Evolutionary conservation across 1,140 invertebrate species (phyloP).

Genomic region (Palaemon carinicauda): DNA sequence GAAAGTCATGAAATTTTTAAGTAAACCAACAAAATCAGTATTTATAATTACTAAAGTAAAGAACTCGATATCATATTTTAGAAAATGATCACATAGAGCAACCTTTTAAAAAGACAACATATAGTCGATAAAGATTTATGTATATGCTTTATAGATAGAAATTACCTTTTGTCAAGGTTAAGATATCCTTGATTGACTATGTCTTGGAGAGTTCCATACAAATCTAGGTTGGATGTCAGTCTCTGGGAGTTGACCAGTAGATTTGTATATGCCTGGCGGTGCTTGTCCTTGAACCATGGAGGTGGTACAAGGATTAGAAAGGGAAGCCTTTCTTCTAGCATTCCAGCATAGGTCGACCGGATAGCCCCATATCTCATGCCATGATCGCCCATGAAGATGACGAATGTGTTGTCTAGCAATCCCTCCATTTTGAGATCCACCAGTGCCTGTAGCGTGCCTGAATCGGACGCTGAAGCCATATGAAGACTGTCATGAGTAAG

Average conservation of each 20-base stretch:
- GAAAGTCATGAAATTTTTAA: too few relatives aligned
- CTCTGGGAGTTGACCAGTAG: slow-evolving; percentile 72
- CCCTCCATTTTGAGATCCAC: slow-evolving; percentile 56
- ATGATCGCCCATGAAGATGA: slow-evolving; percentile 91
- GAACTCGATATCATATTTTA: too few relatives aligned
- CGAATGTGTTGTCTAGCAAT: slow-evolving; percentile 67
- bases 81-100: too few relatives aligned
- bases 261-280: slow-evolving; percentile 73
- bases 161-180: background rate
- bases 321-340: slow-evolving; percentile 88
- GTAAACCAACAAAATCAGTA: too few relatives aligned
- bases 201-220: slow-evolving; percentile 65
- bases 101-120: too few relatives aligned
- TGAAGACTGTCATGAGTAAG: background rate
- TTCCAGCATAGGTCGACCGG: slow-evolving; percentile 82
- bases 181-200: background rate
- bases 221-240: slow-evolving; percentile 67
- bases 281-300: slow-evolving; percentile 72
- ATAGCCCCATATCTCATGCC: slow-evolving; percentile 87
- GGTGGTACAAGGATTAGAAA: slow-evolving; percentile 83
- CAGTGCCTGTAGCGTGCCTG: background rate
- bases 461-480: background rate
- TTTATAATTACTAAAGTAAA: too few relatives aligned
- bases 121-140: too few relatives aligned
- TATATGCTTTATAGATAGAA: too few relatives aligned